phyloP scores from a whole-genome alignment of 2,113 vertebrate genomes.

The Saimiri boliviensis region DNA sequence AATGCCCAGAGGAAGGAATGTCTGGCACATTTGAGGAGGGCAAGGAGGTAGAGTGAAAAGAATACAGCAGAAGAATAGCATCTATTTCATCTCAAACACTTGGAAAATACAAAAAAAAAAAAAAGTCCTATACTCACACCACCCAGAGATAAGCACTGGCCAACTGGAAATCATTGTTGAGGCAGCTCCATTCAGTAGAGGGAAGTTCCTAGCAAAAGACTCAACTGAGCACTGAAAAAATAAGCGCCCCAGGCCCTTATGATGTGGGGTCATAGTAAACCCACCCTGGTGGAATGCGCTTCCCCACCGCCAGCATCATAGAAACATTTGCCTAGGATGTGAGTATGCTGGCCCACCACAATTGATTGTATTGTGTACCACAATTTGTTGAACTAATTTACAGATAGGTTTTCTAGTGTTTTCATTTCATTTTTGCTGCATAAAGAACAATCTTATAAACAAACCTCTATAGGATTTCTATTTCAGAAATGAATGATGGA shows the following conservation, averaged over 20 bases:
- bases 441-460: neutral
- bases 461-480: neutral
- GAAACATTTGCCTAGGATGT: accelerated
- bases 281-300: accelerated
- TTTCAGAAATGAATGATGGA: neutral
- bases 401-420: neutral
- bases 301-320: neutral
- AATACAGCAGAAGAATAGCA: neutral
- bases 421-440: neutral
- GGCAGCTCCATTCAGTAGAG: neutral
- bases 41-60: neutral
- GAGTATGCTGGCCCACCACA: accelerated
- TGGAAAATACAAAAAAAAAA: neutral
- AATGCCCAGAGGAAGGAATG: neutral
- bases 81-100: neutral
- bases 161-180: neutral
- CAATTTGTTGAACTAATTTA: neutral
- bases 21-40: neutral
- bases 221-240: neutral
- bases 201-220: neutral
- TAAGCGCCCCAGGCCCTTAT: neutral
- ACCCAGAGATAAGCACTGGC: neutral
- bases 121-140: neutral
- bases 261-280: neutral
- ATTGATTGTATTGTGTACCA: neutral